A percentile compares a stretch with the other conserved stretches of the same genome.
Conservation (phyloP, 2,797 vertebrate species). For the Lacerta viridis region DNA sequence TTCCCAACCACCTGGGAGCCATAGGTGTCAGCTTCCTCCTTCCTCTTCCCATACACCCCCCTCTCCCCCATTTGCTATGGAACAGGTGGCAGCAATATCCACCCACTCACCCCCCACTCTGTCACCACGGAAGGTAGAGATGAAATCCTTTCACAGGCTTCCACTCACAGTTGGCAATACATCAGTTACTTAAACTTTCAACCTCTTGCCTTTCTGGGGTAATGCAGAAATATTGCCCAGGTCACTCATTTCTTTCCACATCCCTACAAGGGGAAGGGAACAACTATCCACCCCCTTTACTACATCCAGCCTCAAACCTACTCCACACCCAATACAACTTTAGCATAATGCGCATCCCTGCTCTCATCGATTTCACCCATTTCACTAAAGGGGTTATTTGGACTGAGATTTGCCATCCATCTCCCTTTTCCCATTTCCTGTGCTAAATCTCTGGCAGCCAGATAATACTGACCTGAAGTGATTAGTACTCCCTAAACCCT, state of each 20-base stretch:
- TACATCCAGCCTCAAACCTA: neutral
- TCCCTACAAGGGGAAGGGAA: neutral
- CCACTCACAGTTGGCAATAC: neutral
- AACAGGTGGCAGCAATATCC: neutral
- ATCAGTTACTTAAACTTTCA: neutral
- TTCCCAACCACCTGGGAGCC: neutral
- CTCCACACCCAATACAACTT: neutral
- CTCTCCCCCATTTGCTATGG: neutral
- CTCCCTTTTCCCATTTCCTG: neutral
- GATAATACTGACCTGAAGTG: neutral
- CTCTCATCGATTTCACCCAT: neutral
- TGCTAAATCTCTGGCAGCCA: neutral
- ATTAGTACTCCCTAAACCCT: neutral
- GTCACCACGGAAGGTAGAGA: neutral
- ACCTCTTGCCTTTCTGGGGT: neutral
- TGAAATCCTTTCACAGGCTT: neutral
- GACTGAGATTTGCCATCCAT: too few species aligned
- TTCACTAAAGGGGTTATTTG: too few species aligned
- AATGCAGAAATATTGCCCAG: neutral
- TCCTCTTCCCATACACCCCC: neutral
- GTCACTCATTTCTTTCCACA: neutral
- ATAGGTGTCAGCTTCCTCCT: neutral
- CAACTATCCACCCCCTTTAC: fast-evolving
- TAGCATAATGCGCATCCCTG: neutral
- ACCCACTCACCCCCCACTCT: neutral